phyloP scores from a whole-genome alignment of 2,888 invertebrate species.

The Drosophila fulvimacula region DNA sequence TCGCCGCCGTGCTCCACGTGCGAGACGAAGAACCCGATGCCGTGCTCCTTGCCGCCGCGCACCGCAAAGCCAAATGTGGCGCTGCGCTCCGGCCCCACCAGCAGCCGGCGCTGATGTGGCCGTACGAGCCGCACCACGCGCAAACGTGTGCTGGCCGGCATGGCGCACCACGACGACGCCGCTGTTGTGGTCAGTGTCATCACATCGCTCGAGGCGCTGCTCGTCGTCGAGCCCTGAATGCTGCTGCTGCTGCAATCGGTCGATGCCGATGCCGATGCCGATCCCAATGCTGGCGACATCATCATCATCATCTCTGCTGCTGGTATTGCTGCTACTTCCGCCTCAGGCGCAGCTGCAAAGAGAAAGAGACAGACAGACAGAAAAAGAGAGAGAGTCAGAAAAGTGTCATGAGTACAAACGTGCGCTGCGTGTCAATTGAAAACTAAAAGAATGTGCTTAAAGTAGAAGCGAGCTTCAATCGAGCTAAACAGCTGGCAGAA shows the following conservation, averaged over 20 bases:
- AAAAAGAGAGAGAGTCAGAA: constrained; percentile 4
- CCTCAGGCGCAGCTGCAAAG: constrained; percentile 31
- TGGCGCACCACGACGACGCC: constrained; percentile 82
- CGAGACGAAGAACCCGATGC: constrained; percentile 96
- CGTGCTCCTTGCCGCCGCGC: constrained; percentile 95
- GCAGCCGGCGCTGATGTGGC: constrained; percentile 85
- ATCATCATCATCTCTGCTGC: constrained; percentile 55
- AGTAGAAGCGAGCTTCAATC: neutral
- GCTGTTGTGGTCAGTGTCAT: constrained; percentile 84
- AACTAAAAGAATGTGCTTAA: constrained; percentile 28
- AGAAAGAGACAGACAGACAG: constrained; percentile 1
- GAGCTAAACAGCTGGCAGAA: too few species aligned
- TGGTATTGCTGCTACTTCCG: constrained; percentile 3
- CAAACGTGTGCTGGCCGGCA: constrained; percentile 85
- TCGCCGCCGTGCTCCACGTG: constrained; percentile 94
- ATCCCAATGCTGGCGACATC: constrained; percentile 41
- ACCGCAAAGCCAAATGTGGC: constrained; percentile 93
- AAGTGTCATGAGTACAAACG: constrained; percentile 15
- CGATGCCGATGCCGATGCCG: constrained; percentile 42
- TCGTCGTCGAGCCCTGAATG: constrained; percentile 83
- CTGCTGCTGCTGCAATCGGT: constrained; percentile 85
- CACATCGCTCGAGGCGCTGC: constrained; percentile 83
- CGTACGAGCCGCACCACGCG: constrained; percentile 87
- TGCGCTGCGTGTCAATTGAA: constrained; percentile 27
- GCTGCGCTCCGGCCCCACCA: constrained; percentile 86